These are phyloP conservation scores for Papilio aristodemus DNA, from an alignment of 1,140 invertebrate genomes.

Conservation along the genomic window DNA sequence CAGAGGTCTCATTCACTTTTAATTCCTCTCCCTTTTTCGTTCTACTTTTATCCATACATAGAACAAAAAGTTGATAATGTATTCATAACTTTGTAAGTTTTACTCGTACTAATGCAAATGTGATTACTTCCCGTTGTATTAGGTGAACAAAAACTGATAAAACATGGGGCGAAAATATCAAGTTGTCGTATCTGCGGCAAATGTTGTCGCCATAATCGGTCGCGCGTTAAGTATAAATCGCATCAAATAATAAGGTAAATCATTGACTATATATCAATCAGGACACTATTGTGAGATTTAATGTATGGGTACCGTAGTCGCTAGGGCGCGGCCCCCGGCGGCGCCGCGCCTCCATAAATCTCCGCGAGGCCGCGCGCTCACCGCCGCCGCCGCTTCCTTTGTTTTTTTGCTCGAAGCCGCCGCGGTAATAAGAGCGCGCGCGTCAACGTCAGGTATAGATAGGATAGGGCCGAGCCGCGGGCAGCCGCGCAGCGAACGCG, in stretches of 20 bases:
- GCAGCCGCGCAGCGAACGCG: constrained; percentile 57
- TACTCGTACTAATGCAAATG: no score
- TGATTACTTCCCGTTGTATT: no score
- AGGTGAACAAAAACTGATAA: no score
- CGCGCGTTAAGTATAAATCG: no score
- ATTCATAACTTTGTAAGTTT: no score
- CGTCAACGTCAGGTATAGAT: constrained; percentile 72
- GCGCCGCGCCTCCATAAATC: constrained; percentile 74
- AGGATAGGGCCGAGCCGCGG: constrained; percentile 38
- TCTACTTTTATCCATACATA: no score
- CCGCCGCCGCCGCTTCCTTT: constrained; percentile 61
- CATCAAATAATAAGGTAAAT: background rate
- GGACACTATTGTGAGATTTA: constrained; percentile 28
- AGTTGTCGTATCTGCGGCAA: no score
- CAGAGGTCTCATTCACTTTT: no score
- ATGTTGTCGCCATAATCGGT: no score
- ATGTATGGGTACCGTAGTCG: background rate
- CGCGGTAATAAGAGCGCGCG: constrained; percentile 73
- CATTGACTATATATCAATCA: background rate
- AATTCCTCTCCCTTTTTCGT: no score
- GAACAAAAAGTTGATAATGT: no score
- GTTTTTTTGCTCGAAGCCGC: constrained; percentile 56
- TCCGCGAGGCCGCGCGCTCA: constrained; percentile 51
- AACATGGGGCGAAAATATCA: no score
- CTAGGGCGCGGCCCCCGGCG: constrained; percentile 52